Evolutionary conservation across 2,113 vertebrate species (phyloP).

Genomic region (Pachyramphus minor): DNA sequence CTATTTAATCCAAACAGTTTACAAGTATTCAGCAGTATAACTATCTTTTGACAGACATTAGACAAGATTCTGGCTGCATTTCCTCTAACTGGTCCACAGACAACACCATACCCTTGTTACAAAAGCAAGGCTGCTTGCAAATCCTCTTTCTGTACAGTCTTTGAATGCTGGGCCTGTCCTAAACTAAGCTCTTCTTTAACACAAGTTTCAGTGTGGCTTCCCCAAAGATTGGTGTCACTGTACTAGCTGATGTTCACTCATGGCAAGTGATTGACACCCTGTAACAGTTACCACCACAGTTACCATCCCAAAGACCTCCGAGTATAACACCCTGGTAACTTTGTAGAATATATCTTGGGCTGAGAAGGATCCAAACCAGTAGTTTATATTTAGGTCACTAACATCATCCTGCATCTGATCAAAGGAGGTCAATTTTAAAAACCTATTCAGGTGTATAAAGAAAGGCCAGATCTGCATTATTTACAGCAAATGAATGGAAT

Average conservation of each 20-base stretch:
- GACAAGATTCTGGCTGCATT: neutral
- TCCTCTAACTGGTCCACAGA: neutral
- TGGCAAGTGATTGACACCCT: neutral
- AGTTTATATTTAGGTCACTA: no score
- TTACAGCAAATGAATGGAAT: no score
- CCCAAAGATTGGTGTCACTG: neutral
- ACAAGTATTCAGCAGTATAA: neutral
- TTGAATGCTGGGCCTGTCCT: neutral
- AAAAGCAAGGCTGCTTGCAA: neutral
- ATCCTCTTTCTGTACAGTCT: neutral
- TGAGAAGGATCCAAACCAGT: no score
- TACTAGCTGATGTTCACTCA: rapidly evolving
- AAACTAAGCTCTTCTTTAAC: neutral
- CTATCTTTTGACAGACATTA: neutral
- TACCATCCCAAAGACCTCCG: no score
- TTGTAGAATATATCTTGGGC: no score
- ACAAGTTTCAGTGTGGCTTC: neutral
- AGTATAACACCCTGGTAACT: no score
- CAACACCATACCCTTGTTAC: neutral
- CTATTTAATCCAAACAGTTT: neutral
- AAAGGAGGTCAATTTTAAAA: no score
- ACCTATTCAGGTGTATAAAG: no score
- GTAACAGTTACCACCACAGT: neutral
- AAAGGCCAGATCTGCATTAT: no score
- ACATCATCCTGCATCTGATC: no score